Conservation (phyloP, 1,140 invertebrate genomes). For the Drosophila cardini region DNA sequence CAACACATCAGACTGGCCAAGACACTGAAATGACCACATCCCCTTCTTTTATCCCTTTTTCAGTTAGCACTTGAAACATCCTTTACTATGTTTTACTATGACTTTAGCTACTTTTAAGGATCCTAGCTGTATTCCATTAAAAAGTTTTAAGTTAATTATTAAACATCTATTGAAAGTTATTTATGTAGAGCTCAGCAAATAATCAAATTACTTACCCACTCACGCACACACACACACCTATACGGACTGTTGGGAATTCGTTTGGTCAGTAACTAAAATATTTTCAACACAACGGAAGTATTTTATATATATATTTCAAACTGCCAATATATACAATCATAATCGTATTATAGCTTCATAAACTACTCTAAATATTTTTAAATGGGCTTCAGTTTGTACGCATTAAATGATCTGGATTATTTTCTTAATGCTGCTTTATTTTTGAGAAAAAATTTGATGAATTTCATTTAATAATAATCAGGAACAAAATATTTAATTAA, state of each 20-base stretch:
- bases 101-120: slow-evolving; percentile 49
- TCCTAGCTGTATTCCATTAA: slow-evolving; percentile 30
- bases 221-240: not conserved
- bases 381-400: no score
- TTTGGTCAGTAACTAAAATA: slow-evolving; percentile 10
- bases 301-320: not conserved
- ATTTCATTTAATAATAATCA: no score
- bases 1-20: slow-evolving; percentile 70
- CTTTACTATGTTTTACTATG: not conserved
- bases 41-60: not conserved
- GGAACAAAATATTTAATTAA: no score
- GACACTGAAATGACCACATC: slow-evolving; percentile 29
- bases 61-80: no score
- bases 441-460: no score
- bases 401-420: no score
- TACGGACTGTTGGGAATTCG: not conserved
- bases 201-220: slow-evolving; percentile 12
- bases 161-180: slow-evolving; percentile 59
- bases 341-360: no score
- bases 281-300: slow-evolving; percentile 25
- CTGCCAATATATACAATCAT: no score
- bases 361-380: no score
- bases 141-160: slow-evolving; percentile 76
- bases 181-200: slow-evolving; percentile 34
- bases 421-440: no score